Base-by-base conservation (phyloP, 2,797 vertebrate genomes). In the Antrozous pallidus region DNA sequence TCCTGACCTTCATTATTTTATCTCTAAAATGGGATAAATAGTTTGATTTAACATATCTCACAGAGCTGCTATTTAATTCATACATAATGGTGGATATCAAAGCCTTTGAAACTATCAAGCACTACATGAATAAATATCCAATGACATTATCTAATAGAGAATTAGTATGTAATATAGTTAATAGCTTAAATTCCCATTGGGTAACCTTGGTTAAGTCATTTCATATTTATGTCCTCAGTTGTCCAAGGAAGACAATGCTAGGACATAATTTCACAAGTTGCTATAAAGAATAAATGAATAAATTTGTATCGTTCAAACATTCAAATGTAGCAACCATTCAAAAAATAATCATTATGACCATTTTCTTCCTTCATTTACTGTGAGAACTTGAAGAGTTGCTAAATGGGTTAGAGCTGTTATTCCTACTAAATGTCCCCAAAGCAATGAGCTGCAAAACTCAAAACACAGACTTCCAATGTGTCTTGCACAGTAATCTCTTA, bases 1-100 rank as follows among this genome's bases (percentile, higher is more conserved):
- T 47, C 33, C 70, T 61, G 33, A 45, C 12, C 28, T 80, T 82
- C 74, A 54, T 54, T 36, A 56, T 71, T 38, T 92, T 26, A 74
- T 78, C 22, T 94, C 73, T 61, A 54, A 47, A 94, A 80, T 54
- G 40, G 54, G 49, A 94, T 92, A 83, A 89, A 77, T 63, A 78
- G 17, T 6, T 24, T 77, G 6, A 71, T 16, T 20, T 74, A 78
- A 75, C 33, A 56, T 28, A 84, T 28, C 42, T 83, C 31, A 75
- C 31, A 42, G 22, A 20, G n/a, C 38, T 71, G 17, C 8, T 56
- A 4, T 87, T 28, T 54, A 88, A 88, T 79, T 71, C 31, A 4
- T 40, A 91, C 95, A 80, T 83, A 45, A 28, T 18, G 47, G 69
- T 33, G 12, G 22, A 74, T 93, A 67, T n/a, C 58, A 91, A 87